Evolutionary conservation across 1,140 invertebrate genomes (phyloP), one percentile per base, ranked within the genome.

Genomic region (Drosophila arawakana): DNA sequence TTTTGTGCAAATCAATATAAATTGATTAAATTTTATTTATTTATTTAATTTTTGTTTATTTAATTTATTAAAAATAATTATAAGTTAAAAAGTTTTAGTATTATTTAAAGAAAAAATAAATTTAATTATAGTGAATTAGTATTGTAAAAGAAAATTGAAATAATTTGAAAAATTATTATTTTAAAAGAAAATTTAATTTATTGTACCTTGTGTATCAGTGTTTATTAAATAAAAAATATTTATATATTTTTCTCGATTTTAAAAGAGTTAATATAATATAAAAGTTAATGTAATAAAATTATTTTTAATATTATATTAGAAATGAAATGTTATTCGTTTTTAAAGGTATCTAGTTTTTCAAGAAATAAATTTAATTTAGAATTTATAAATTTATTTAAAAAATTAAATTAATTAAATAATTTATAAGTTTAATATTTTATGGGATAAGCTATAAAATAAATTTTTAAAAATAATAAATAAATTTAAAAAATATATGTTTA

Each of bases 191-290:
- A 68, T 93, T 89, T 78, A 78, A 39, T 58, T 71, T 80, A 62
- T 93, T 93, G 92, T 95, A 94, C 94, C 94, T 95, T 94, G 94
- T 94, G 94, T 95, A 94, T 95, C 92, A 95, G 93, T 93, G 93
- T 93, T 93, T 92, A 94, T 94, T 93, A 93, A 95, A 85, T 92
- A 92, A 91, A 82, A 80, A 91, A 84, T 93, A 92, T 83, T 30
- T 30, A 30, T 30, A 30, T 5, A 30, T 30, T 30, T 30, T 30
- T 30, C 25, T 30, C 25, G 25, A 95, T 95, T 93, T 93, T 93
- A 93, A 92, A 93, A 85, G 94, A 94, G 93, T 93, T 92, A 94
- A 93, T 94, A 93, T 92, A 93, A 94, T 94, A 94, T 54, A 21
- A 65, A 73, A 73, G 71, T 94, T 93, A 94, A 90, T 94, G 92